Conservation (phyloP, 2,113 vertebrate genomes). For the Perca flavescens region DNA sequence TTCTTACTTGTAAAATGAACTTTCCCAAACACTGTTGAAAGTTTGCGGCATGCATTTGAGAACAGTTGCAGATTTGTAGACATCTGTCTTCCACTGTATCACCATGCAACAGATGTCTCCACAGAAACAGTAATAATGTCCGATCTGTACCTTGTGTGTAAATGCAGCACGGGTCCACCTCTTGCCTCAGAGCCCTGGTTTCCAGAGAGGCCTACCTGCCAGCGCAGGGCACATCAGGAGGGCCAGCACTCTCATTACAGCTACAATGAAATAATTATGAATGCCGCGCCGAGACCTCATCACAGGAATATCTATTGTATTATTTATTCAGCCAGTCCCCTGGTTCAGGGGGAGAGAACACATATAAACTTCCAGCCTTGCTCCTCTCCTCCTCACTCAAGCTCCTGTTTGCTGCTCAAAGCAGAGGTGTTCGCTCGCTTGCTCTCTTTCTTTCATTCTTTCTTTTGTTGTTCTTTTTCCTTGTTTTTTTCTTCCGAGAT, state of each 20-base stretch:
- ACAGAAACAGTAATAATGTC: background rate
- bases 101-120: slow-evolving; percentile 38
- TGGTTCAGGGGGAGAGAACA: slow-evolving; percentile 84
- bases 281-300: slow-evolving; percentile 84
- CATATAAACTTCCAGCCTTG: slow-evolving; percentile 84
- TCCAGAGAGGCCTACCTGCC: slow-evolving; percentile 65
- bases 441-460: slow-evolving; percentile 35
- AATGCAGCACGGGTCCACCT: slow-evolving; percentile 3
- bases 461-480: slow-evolving; percentile 7
- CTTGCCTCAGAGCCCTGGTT: slow-evolving; percentile 47
- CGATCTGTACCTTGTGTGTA: background rate
- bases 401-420: slow-evolving; percentile 76
- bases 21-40: background rate
- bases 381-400: slow-evolving; percentile 75
- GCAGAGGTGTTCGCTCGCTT: slow-evolving; percentile 50
- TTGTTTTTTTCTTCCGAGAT: slow-evolving; percentile 45
- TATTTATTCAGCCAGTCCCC: slow-evolving; percentile 88
- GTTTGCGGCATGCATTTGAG: background rate
- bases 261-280: slow-evolving; percentile 89
- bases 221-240: slow-evolving; percentile 56
- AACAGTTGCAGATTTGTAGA: background rate
- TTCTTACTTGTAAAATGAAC: background rate
- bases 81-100: background rate
- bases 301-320: slow-evolving; percentile 88
- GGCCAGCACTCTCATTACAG: slow-evolving; percentile 85